Base-by-base conservation (phyloP, 1,140 invertebrate genomes). In the Tetranychus urticae region DNA sequence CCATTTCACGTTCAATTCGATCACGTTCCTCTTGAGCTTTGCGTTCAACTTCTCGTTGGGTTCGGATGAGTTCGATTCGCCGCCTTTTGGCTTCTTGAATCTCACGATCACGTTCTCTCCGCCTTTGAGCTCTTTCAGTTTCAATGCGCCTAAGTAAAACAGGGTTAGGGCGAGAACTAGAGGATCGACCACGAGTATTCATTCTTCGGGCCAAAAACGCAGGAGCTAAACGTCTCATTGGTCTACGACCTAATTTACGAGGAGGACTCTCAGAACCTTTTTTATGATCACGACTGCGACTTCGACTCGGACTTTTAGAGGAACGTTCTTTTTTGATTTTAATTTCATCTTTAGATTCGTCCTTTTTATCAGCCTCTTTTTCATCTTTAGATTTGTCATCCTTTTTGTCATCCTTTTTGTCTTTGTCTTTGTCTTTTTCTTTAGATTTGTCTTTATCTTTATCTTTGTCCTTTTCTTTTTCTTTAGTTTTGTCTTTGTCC, bases 21-120 rank as follows among this genome's bases (percentile, higher is more conserved):
- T 81, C 76, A 39, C 85, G 82, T 72, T 92, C 88, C 65, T 83
- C 80, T 14, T 82, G 82, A 72, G 91, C 87, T 65, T 82, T 79
- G 12, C 82, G 76, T 66, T 88, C 84, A 13, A 86, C 79, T 67
- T 87, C 84, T 7, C 81, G 74, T 63, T 85, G 79, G 56, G 82
- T 76, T 45, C 79, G 74, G 62, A 80, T 76, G 33, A 60, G 46
- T 62, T 82, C 81, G 54, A 81, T 77, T 35, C 83, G 76, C 13
- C 83, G 76, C 61, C 86, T 50, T n/a, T 52, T 45, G 14, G 36
- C 39, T 37, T 54, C 60, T 37, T 66, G 61, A 8, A 62, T 42
- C 31, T 60, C 61, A 14, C 59, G 45, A 33, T 86, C 85, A 45
- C 80, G 75, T 68, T 89, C 85, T 33, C 85, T 78, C 4, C 82